Evolutionary conservation across 1,140 invertebrate genomes (phyloP).

Genomic region (Chlorops oryzae): DNA sequence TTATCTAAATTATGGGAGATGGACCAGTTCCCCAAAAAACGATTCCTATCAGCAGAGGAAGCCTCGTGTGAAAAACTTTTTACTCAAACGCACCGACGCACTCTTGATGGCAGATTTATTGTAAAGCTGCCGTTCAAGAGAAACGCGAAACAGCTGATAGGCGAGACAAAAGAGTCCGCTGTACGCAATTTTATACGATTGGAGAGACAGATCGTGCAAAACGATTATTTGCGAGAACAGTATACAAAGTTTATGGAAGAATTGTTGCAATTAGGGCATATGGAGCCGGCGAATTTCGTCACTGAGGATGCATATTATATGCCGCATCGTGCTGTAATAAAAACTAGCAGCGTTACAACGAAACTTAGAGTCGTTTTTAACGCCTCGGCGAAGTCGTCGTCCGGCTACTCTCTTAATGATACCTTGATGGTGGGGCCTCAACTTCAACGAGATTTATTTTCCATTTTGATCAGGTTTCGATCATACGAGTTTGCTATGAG

Average conservation of each 20-base stretch:
- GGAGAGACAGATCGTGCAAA: background rate
- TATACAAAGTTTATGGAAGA: slow-evolving; percentile 29
- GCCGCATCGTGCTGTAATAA: slow-evolving; percentile 46
- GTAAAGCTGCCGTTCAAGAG: too few relatives aligned
- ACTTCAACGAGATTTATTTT: background rate
- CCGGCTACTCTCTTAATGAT: slow-evolving; percentile 45
- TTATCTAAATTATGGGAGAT: too few relatives aligned
- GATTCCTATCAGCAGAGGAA: too few relatives aligned
- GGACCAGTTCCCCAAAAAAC: too few relatives aligned
- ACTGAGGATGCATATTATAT: too few relatives aligned
- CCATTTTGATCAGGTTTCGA: slow-evolving; percentile 17
- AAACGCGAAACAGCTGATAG: too few relatives aligned
- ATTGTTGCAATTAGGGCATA: slow-evolving; percentile 29
- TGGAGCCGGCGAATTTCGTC: slow-evolving; percentile 29
- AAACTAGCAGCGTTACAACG: slow-evolving; percentile 25
- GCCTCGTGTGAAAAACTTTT: too few relatives aligned
- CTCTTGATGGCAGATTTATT: too few relatives aligned
- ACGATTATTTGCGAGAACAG: background rate
- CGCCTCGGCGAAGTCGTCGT: too few relatives aligned
- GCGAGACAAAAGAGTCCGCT: background rate
- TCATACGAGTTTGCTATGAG: slow-evolving; percentile 15
- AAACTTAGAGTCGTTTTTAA: slow-evolving; percentile 20
- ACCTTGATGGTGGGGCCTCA: slow-evolving; percentile 6
- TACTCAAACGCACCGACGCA: too few relatives aligned
- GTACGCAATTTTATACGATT: background rate